Base-by-base conservation (phyloP, 2,113 vertebrate species). In the Hemiprocne comata region DNA sequence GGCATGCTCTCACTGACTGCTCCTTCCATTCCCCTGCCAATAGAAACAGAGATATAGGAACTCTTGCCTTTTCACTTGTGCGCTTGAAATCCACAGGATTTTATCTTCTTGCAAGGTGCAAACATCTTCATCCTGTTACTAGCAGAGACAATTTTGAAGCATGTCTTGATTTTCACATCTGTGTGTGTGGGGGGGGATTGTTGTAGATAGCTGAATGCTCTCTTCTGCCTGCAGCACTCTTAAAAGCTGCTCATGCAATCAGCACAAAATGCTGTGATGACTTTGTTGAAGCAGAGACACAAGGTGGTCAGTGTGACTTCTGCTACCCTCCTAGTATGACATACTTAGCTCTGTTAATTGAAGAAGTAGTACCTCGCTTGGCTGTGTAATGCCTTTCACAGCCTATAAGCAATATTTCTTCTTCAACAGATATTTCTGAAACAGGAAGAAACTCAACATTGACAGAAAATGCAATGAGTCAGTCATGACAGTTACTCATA, bases 381-480 rank as follows among this genome's bases (percentile, higher is more conserved):
- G 64, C 72, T 75, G 40, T 85, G 29, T 14, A 26, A 29, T 86
- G 65, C 58, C 60, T 95, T 82, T 80, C 38, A 64, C 58, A n/a
- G 44, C 53, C 34, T 73, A 25, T 94, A 89, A 87, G 33, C 48
- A 89, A 31, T 16, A 29, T 88, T 87, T 75, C 64, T 86, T 85
- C 54, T 64, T 69, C 60, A n/a, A 42, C 55, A 89, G 46, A 34
- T 50, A n/a, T 88, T 87, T 85, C 69, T 85, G 76, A 61, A 44
- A 44, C 2, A 17, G 69, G 84, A 87, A 72, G 62, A 81, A 93
- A 65, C 44, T 93, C 50, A 60, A 46, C 25, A 44, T 10, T 90
- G 84, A 82, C 38, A 86, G 87, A 54, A 92, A 77, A 25, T 17
- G 64, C 15, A 44, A 6, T 86, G 78, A 97, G 75, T 89, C 86